Evolutionary conservation across 2,113 vertebrate genomes (phyloP).

Genomic region (Labeo rohita): DNA sequence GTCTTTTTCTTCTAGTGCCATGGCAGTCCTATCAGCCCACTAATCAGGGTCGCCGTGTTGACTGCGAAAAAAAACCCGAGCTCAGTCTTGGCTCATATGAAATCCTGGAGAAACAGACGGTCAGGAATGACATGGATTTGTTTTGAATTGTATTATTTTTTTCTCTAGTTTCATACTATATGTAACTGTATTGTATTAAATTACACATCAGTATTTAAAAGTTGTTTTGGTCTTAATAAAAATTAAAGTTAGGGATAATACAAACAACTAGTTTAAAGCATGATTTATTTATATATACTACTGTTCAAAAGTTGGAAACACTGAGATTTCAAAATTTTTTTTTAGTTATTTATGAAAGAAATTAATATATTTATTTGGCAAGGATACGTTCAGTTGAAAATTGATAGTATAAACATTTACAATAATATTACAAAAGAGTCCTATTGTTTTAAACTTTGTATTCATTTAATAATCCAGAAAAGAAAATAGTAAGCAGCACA

Average conservation of each 20-base stretch:
- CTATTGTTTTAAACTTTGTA: background rate
- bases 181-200: background rate
- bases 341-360: too few relatives aligned
- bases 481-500: background rate
- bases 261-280: background rate
- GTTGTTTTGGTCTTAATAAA: background rate
- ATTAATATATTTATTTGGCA: background rate
- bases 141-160: background rate
- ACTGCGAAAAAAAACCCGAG: slow-evolving; percentile 71
- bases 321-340: too few relatives aligned
- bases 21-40: slow-evolving; percentile 79
- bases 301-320: background rate
- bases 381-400: background rate
- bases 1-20: slow-evolving; percentile 64
- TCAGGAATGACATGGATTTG: slow-evolving; percentile 37
- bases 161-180: background rate
- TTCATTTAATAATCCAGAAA: background rate
- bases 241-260: background rate
- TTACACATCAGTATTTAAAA: background rate
- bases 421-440: background rate
- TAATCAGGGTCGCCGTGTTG: slow-evolving; percentile 65
- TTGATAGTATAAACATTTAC: background rate
- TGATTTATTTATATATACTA: background rate
- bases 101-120: slow-evolving; percentile 67
- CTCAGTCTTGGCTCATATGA: slow-evolving; percentile 79